Evolutionary conservation across 1,140 invertebrate genomes (phyloP), one percentile per base, ranked within the genome.

Genomic region (Orussus abietinus): DNA sequence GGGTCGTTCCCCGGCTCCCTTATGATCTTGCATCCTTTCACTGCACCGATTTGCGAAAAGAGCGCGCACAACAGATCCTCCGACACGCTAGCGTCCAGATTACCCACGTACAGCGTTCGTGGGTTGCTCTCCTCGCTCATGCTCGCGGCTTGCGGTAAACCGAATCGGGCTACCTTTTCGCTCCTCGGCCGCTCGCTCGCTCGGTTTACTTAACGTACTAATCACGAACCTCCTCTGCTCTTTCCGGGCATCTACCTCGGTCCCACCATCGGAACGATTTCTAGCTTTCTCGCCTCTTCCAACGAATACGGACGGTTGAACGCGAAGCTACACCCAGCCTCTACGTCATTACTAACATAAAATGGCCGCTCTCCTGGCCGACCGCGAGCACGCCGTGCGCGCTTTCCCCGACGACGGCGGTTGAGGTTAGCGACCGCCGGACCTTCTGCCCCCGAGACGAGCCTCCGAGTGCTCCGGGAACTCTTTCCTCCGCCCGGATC

Each of bases 21-120:
- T 57, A 98, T 98, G 43, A 99, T 96, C 82, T 99, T 98, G 75
- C 94, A 98, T 58, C 92, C 92, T 75, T 95, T 95, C 32, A 98
- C 90, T 47, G 85, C 82, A 45, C 96, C 96, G 69, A 97, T 96
- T 77, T 95, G 91, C 48, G 88, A 85, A 75, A 98, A 98, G 38
- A 98, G 79, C 33, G 92, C 84, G 74, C 90, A 85, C 55, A 98
- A 79, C 53, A 98, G 82, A 62, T 95, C 92, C 79, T 98, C 94
- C 55, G 90, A 89, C 45, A 97, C 93, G 56, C 83, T 80, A 48
- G 80, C 77, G 78, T 97, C 93, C 60, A 98, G 81, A 80, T 98
- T 97, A 62, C 95, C 95, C 67, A 98, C 94, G 79, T 98, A 97
- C 62, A 90, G 78, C 69, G 88, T 90, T 78, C 87, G 88, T 62